These are phyloP conservation scores for Myopa testacea DNA, from an alignment of 2,888 invertebrate genomes.

Conservation along the genomic window DNA sequence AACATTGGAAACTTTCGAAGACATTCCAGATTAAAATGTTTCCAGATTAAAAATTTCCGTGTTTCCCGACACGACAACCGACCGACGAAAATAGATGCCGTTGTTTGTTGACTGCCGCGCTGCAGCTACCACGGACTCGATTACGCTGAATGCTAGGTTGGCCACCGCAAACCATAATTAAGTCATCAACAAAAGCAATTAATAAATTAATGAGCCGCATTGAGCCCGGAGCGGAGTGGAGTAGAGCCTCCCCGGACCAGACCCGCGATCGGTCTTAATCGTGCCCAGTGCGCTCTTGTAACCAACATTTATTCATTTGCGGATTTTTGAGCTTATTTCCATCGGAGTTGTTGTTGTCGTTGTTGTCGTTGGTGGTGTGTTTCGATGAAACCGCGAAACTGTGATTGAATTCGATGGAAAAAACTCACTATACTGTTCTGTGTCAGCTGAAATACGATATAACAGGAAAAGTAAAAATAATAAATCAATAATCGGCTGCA, in stretches of 20 bases:
- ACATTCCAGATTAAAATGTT: constrained; percentile 27
- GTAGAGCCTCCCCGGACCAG: background rate
- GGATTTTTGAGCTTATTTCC: too few species aligned
- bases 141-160: background rate
- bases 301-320: background rate
- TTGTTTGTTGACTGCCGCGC: too few species aligned
- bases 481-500: too few species aligned
- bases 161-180: constrained; percentile 39
- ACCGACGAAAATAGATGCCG: background rate
- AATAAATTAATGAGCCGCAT: constrained; percentile 35
- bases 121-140: background rate
- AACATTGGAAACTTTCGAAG: constrained; percentile 12
- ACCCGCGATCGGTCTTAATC: constrained; percentile 17
- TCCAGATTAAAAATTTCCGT: constrained; percentile 29
- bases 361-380: background rate
- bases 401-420: constrained; percentile 32
- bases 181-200: constrained; percentile 40
- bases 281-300: background rate
- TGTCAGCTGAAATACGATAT: too few species aligned
- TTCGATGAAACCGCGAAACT: constrained; percentile 30
- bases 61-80: constrained; percentile 7
- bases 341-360: background rate
- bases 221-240: background rate
- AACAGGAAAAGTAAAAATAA: too few species aligned
- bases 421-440: background rate